phyloP scores from a whole-genome alignment of 2,113 vertebrate species.

The Oreochromis tanganicae region DNA sequence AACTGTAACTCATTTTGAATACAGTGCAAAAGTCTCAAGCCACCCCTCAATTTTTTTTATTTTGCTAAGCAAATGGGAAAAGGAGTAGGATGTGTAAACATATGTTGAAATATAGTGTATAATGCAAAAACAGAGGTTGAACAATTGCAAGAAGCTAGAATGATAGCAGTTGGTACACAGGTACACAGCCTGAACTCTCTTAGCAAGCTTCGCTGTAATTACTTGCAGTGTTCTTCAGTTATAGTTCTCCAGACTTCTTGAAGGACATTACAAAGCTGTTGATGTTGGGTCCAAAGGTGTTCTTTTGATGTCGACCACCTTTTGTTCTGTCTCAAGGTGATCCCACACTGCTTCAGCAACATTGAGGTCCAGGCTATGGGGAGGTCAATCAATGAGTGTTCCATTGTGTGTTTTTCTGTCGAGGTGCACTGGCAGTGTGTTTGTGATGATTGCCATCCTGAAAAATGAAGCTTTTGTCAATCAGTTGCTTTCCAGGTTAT shows the following conservation, averaged over 20 bases:
- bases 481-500: background rate
- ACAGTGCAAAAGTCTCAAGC: background rate
- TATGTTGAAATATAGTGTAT: background rate
- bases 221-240: background rate
- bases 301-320: rapidly evolving
- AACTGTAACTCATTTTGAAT: background rate
- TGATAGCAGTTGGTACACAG: background rate
- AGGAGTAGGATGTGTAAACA: background rate
- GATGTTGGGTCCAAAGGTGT: background rate
- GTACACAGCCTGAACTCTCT: background rate
- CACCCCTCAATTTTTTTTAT: background rate
- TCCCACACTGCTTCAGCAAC: background rate
- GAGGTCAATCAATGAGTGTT: background rate
- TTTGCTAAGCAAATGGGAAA: background rate
- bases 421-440: background rate
- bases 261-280: background rate
- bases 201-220: rapidly evolving
- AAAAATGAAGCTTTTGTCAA: background rate
- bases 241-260: background rate
- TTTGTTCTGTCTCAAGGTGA: background rate
- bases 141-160: background rate
- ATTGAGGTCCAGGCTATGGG: background rate
- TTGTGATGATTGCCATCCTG: background rate
- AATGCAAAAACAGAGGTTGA: background rate
- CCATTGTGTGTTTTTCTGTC: background rate